Evolutionary conservation across 2,797 vertebrate genomes (phyloP), one percentile per base, ranked within the genome.

Genomic region (Xyrichtys novacula): DNA sequence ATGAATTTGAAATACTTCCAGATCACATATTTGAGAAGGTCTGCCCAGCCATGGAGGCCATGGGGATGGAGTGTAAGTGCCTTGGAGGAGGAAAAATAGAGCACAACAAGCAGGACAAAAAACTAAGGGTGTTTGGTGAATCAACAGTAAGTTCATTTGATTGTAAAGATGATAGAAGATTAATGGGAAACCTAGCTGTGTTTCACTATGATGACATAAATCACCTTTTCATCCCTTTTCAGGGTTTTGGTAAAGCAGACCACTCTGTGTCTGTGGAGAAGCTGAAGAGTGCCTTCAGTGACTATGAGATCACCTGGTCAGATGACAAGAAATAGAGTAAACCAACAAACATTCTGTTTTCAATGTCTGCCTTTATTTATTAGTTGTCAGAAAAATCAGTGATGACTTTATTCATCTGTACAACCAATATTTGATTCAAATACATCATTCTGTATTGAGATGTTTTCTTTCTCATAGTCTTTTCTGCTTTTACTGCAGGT

Each of bases 21-120:
- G 96, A 96, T 93, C 94, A 97, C 58, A 96, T 97, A 80, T 96
- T 96, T 93, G 96, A 97, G 54, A 96, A 96, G 77, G 83, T 97
- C 60, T 92, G 40, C 32, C 95, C 95, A 1, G 94, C 95, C 31
- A 88, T 97, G 93, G 93, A 96, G 68, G 88, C 93, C 32, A 82
- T 96, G 69, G 96, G 96, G 17, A 89, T 96, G 65, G 94, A 95
- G 73, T 95, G 96, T 76, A 92, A 89, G 65, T 96, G 96, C 68
- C 95, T 96, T 0, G 96, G 96, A 80, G 96, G 96, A 77, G 96
- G 96, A 5, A 97, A 97, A 85, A 96, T 97, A 4, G 95, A 97
- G 58, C 96, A 96, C 83, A 95, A 95, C 84, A 94, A 83, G 80
- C 91, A 91, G 59, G 94, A 95, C 28, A 96, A 95, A 88, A 97